Conservation (phyloP, 2,797 vertebrate genomes). For the Petrocephalus schoutedeni region DNA sequence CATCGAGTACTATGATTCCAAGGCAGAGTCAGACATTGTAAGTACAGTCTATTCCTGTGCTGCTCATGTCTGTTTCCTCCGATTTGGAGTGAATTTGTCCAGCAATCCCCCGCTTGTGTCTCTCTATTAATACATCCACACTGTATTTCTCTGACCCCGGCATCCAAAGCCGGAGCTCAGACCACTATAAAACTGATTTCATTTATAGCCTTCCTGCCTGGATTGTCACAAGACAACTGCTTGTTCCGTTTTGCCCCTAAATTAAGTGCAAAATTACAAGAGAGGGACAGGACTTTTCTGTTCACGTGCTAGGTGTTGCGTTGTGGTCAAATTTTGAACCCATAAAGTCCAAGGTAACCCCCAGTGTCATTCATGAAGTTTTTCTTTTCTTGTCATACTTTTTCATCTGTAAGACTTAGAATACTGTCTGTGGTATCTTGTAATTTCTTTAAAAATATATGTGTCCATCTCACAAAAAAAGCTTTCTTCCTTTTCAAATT, state of each 20-base stretch:
- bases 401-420: background rate
- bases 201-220: background rate
- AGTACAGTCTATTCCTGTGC: slow-evolving; percentile 58
- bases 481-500: slow-evolving; percentile 26
- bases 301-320: background rate
- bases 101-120: slow-evolving; percentile 45
- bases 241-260: background rate
- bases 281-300: background rate
- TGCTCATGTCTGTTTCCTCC: slow-evolving; percentile 37
- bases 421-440: background rate
- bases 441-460: slow-evolving; percentile 6
- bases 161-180: slow-evolving; percentile 43
- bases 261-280: background rate
- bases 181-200: slow-evolving; percentile 18
- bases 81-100: slow-evolving; percentile 25
- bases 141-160: slow-evolving; percentile 47
- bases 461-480: slow-evolving; percentile 9
- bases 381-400: background rate
- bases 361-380: background rate
- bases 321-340: background rate
- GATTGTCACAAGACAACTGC: background rate
- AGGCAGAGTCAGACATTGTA: slow-evolving; percentile 88
- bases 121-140: slow-evolving; percentile 49
- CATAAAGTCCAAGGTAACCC: background rate
- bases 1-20: slow-evolving; percentile 94